Evolutionary conservation across 2,888 invertebrate species (phyloP), one percentile per base, ranked within the genome.

Genomic region (Chalcosyrphus nemorum): DNA sequence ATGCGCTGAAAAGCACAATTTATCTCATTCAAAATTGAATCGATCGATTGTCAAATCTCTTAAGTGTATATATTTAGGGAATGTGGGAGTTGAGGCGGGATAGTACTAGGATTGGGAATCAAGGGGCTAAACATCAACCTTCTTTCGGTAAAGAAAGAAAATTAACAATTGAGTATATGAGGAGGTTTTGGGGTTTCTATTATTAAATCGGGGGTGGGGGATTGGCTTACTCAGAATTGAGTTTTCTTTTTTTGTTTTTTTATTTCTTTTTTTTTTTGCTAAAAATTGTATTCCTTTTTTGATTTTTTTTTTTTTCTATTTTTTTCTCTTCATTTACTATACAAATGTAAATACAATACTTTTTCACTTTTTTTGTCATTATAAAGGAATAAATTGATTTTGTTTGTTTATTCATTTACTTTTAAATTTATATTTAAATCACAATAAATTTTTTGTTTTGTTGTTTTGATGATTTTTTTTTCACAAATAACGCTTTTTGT

Each of bases 301-400:
- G 63, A 63, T 15, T 63, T 57, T 47, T 80, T 68, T 68, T 13
- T 61, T 57, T 75, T 68, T 27, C 29, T 66, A 21, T 52, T 82
- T 56, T 59, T 50, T 54, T 47, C 45, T 72, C 41, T 81, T 85
- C 76, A 78, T 85, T 85, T 81, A 81, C 71, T 74, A 76, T 85
- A 85, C 66, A 85, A 81, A 81, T 81, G 70, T 85, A 81, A 81
- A 81, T 81, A 76, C 81, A 85, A 81, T 85, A 81, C 71, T 81
- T 81, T 84, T 80, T 81, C 32, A 52, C 27, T 56, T 68, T 63
- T 68, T 71, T 80, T 72, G 32, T 59, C 7, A 74, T 75, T 75
- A 85, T 65, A 81, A 81, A 81, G 70, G 81, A 76, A 81, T 75
- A 81, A 74, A 61, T 75, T 9, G 80, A 75, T 70, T 81, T 72